A percentile compares a stretch with the other conserved stretches of the same genome.
phyloP scores from a whole-genome alignment of 2,888 invertebrate genomes.

The Papilio gigon region DNA sequence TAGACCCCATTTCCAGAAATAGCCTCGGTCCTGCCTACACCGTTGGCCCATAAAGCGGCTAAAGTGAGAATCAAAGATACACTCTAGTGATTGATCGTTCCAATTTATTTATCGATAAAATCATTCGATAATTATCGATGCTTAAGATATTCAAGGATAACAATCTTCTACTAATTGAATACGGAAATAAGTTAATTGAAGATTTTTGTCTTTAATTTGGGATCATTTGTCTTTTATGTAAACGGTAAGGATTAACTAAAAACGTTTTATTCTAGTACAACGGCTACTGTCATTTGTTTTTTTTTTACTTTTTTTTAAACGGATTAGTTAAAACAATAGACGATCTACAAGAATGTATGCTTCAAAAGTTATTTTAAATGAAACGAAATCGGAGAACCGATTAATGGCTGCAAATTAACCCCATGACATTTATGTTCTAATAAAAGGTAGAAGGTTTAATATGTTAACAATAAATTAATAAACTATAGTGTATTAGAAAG shows the following conservation, averaged over 20 bases:
- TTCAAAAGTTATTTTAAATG: too few relatives aligned
- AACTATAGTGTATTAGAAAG: slow-evolving; percentile 31
- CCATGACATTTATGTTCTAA: not conserved
- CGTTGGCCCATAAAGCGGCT: slow-evolving; percentile 58
- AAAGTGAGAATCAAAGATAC: slow-evolving; percentile 60
- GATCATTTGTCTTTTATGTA: slow-evolving; percentile 5
- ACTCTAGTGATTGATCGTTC: slow-evolving; percentile 60
- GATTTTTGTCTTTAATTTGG: slow-evolving; percentile 18
- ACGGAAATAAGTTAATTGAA: slow-evolving; percentile 35
- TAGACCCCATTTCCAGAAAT: slow-evolving; percentile 60
- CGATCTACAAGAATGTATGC: not conserved
- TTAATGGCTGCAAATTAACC: not conserved
- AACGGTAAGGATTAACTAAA: slow-evolving; percentile 4
- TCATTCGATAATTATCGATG: slow-evolving; percentile 29
- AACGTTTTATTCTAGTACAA: not conserved
- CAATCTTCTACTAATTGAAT: slow-evolving; percentile 40
- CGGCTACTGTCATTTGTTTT: not conserved
- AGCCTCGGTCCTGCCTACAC: slow-evolving; percentile 56
- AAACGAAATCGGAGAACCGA: not conserved
- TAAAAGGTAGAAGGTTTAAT: not conserved
- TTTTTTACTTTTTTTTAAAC: not conserved
- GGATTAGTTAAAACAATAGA: too few relatives aligned
- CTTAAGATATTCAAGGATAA: slow-evolving; percentile 27
- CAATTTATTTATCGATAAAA: slow-evolving; percentile 47
- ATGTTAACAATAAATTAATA: slow-evolving; percentile 9